Base-by-base conservation (phyloP, 2,113 vertebrate species). In the Anhinga anhinga region DNA sequence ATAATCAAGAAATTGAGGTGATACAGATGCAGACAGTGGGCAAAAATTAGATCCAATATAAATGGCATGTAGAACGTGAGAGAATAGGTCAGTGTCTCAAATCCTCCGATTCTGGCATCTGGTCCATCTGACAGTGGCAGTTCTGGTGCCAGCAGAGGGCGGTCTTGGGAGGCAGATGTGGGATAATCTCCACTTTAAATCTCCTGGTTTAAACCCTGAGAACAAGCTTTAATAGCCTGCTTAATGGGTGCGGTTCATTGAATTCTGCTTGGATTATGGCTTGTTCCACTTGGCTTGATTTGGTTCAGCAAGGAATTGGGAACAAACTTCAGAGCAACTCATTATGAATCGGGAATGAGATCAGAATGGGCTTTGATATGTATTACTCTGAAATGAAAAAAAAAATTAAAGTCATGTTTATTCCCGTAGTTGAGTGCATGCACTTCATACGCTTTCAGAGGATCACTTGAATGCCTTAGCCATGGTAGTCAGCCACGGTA, bases 121-220 rank as follows among this genome's bases (percentile, higher is more conserved):
- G 90, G 36, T 69, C 44, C 40, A 18, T 79, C 93, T 70, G 91
- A 20, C 3, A 8, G 29, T 16, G 62, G 71, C 86, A 62, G 58
- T 15, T 86, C 63, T 61, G 72, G 45, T 93, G 88, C 83, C 88
- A 92, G n/a, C 32, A 26, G 16, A 86, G 83, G 42, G 56, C 89
- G 73, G 59, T 81, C 82, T 62, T 47, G 82, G 71, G 76, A 74
- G 90, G 86, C 95, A 93, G 86, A 95, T 95, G 94, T 96, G 92
- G 82, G 76, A 91, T 96, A 90, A 97, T 91, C 86, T 94, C 74
- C 72, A 67, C 59, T 47, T 95, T 84, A 92, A 95, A 93, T 88
- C 92, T 90, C 66, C 59, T 67, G 13, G 13, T 92, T 94, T 95
- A 96, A 96, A 84, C 52, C 69, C 65, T n/a, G 83, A 52, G 86